A percentile compares a stretch with the other conserved stretches of the same genome.
Evolutionary conservation across 2,113 vertebrate genomes (phyloP).

Genomic region (Neogale vison): DNA sequence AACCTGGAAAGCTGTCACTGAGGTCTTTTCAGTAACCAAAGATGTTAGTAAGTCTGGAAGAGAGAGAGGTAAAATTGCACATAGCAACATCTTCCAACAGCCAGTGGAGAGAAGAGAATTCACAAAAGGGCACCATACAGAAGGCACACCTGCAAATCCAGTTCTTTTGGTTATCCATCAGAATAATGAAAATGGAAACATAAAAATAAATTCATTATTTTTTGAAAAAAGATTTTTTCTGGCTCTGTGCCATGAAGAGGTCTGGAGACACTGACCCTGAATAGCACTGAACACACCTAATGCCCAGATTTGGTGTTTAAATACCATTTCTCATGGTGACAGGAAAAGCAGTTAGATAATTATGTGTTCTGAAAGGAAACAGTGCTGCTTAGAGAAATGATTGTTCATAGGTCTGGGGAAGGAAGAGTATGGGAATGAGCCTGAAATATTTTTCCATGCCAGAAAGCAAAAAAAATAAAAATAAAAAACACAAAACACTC

Average conservation of each 20-base stretch:
- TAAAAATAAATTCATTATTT: constrained; percentile 9
- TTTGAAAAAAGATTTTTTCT: not conserved
- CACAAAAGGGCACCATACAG: not conserved
- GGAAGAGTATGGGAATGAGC: not conserved
- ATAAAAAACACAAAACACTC: not conserved
- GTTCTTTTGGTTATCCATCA: not conserved
- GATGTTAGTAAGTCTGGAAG: constrained; percentile 8
- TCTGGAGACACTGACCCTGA: not conserved
- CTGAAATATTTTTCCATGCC: constrained; percentile 26
- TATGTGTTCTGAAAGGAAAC: not conserved
- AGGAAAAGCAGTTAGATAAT: too few relatives aligned
- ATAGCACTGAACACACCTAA: not conserved
- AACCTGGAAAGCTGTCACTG: not conserved
- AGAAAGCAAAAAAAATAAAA: not conserved
- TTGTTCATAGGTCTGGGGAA: not conserved
- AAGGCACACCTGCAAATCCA: not conserved
- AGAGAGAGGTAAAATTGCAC: not conserved
- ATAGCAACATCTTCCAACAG: not conserved
- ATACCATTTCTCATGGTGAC: not conserved
- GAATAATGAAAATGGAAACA: constrained; percentile 25
- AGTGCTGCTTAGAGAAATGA: not conserved
- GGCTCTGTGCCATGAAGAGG: not conserved
- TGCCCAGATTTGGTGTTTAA: constrained; percentile 41
- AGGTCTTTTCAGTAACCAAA: constrained; percentile 27
- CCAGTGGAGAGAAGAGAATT: not conserved